Evolutionary conservation across 2,797 vertebrate species (phyloP), one percentile per base, ranked within the genome.

Genomic region (Lacerta bilineata): DNA sequence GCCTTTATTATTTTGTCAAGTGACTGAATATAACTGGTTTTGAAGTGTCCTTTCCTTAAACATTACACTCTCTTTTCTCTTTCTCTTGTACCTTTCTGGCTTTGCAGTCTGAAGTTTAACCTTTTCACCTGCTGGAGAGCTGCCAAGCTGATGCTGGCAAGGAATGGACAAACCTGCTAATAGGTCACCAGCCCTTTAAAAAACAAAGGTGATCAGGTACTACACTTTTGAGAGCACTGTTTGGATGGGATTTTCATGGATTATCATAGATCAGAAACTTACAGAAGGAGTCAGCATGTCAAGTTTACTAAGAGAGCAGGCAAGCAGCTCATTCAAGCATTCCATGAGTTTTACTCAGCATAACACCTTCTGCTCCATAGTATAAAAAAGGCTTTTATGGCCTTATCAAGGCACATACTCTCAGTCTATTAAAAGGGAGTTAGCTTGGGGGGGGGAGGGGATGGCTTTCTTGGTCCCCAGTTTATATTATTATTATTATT

Each of bases 251-350:
- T 95, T 93, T 95, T 94, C 0, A 46, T 92, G 94, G 95, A 95
- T 95, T 95, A 95, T 90, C 92, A 95, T 87, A 94, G 94, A 94
- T 94, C 93, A 96, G 89, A 95, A 94, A 92, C 88, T 94, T 94
- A 93, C 92, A 92, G 90, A 88, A 84, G n/a, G 88, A 92, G 85
- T 95, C 94, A 96, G 94, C 93, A 90, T 93, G 94, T 95, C 95
- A 96, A 91, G 93, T 94, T 92, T 94, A 92, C 91, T 93, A 91
- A 90, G 93, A 95, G 89, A 93, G 83, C 93, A 92, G 88, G 89
- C 85, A 92, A 88, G 85, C 91, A 94, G 93, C 93, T 95, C 94
- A 96, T 90, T 87, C 80, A 93, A 95, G 92, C 93, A 90, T 94
- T 95, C 83, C 84, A 89, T 89, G 88, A 89, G 87, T 87, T 94